Percentiles rank a stretch among this genome's conserved stretches.
phyloP scores from a whole-genome alignment of 2,888 invertebrate genomes.

The Hyposoter didymator region DNA sequence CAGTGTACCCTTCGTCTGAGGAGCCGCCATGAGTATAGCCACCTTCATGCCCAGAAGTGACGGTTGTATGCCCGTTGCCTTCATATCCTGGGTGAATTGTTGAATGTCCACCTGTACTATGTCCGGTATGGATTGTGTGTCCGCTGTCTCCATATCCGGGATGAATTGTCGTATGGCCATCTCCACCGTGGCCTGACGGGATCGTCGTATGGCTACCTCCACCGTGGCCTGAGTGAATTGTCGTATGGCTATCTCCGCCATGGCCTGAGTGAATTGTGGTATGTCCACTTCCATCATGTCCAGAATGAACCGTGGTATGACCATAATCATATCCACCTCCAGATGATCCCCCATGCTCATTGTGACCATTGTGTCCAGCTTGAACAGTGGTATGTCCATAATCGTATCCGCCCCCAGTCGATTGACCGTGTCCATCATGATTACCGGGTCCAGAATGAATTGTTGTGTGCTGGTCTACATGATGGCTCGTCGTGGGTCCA shows the following conservation, averaged over 20 bases:
- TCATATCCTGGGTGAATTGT: constrained; percentile 33
- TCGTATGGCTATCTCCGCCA: constrained; percentile 32
- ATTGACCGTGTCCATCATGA: constrained; percentile 26
- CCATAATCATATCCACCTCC: constrained; percentile 35
- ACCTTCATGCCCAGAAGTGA: constrained; percentile 42
- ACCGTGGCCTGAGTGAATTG: constrained; percentile 14
- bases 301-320: constrained; percentile 21
- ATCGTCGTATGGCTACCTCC: constrained; percentile 19
- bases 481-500: too few species aligned
- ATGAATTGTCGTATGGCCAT: constrained; percentile 27
- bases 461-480: too few species aligned
- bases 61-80: constrained; percentile 34
- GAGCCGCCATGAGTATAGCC: constrained; percentile 35
- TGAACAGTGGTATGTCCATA: constrained; percentile 7
- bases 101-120: neutral
- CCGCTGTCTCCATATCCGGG: constrained; percentile 32
- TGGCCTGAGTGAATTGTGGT: constrained; percentile 10
- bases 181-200: constrained; percentile 45
- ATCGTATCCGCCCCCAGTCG: constrained; percentile 19
- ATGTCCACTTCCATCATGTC: constrained; percentile 30
- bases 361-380: constrained; percentile 44
- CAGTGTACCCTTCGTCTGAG: neutral
- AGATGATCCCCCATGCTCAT: constrained; percentile 32
- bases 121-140: neutral
- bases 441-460: too few species aligned